Evolutionary conservation across 2,888 invertebrate genomes (phyloP), one percentile per base, ranked within the genome.

Genomic region (Bellardia pandia): DNA sequence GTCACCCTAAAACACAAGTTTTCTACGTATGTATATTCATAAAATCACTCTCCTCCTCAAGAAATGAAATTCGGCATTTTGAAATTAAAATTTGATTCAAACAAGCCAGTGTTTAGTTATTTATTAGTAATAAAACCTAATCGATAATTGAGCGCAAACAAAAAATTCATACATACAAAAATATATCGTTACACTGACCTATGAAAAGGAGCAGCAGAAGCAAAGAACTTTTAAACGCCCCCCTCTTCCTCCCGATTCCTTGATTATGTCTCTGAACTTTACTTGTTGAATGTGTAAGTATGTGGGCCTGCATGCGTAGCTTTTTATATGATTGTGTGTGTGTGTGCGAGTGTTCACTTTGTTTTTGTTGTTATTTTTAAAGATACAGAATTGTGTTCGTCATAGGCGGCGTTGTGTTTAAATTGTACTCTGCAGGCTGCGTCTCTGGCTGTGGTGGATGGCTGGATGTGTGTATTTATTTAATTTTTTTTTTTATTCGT

Each of bases 141-240:
- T 58, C 40, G 33, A 56, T 74, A 60, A 9, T 53, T 48, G 45
- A 58, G 9, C 45, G 8, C 11, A 68, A 71, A 37, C 37, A 14
- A 72, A 66, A 45, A 68, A 14, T 74, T 40, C 23, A 56, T 42
- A 77, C 37, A 74, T 11, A 45, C 3, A 45, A 45, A 48, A 66
- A 75, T n/a, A 23, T 66, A 30, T 81, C 77, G 77, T 86, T 82
- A 86, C 77, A 81, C 77, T 82, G 77, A 82, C 81, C 74, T 81
- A 71, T 58, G 85, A 72, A 40, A 33, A 72, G 71, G 45, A 45
- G 37, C n/a, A 62, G n/a, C 14, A 33, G 23, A 58, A 58, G 56
- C 33, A 45, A 74, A 16, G 68, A 74, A 58, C 4, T 23, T 9
- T n/a, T 9, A 56, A 6, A 37, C 14, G 56, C 53, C 7, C 48